Percentiles rank a stretch among this genome's conserved stretches.
These are phyloP conservation scores for Passer domesticus DNA, from an alignment of 2,113 vertebrate genomes.

Conservation along the genomic window DNA sequence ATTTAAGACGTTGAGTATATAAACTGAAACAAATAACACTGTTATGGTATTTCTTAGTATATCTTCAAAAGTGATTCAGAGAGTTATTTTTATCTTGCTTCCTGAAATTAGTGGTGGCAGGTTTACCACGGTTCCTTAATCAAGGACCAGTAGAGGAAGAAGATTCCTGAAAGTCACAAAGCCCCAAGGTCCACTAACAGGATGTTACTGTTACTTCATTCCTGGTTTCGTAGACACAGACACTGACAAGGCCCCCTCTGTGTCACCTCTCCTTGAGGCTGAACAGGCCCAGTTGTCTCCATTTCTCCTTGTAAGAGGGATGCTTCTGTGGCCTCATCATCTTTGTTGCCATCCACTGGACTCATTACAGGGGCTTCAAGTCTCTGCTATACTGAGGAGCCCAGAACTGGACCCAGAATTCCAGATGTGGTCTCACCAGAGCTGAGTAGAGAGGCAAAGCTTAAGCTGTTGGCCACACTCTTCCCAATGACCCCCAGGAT, in stretches of 20 bases:
- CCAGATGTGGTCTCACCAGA: neutral
- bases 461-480: accelerated
- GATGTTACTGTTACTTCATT: neutral
- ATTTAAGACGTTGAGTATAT: neutral
- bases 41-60: neutral
- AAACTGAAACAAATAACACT: neutral
- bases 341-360: neutral
- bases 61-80: neutral
- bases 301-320: neutral
- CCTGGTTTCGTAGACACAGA: neutral
- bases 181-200: neutral
- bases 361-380: accelerated
- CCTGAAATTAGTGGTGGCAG: neutral
- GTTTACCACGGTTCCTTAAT: neutral
- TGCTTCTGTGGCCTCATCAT: neutral
- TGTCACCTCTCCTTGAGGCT: neutral
- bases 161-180: neutral
- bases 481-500: neutral
- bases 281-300: too few relatives aligned
- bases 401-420: neutral
- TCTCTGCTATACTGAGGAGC: accelerated
- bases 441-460: too few relatives aligned
- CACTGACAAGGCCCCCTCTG: too few relatives aligned
- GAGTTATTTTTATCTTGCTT: neutral
- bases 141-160: neutral